Evolutionary conservation across 2,888 invertebrate genomes (phyloP), one percentile per base, ranked within the genome.

Genomic region (Drosophila paranaensis): DNA sequence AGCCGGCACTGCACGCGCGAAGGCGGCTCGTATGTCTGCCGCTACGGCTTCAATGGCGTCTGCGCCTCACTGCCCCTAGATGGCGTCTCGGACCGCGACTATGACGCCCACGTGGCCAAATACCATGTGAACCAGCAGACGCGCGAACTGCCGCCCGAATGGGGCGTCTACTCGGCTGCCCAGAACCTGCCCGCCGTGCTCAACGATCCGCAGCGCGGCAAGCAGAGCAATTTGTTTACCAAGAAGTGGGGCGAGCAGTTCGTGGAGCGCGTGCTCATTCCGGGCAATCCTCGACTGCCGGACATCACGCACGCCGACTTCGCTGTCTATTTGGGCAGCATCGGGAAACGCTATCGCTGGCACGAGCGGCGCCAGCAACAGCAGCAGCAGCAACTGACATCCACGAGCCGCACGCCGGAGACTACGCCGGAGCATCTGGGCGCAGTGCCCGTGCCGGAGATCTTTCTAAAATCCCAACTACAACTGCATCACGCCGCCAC

Each of bases 241-340:
- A 98, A 97, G 92, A 98, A 98, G 72, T 99, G 99, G 99, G 99
- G 99, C 50, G 98, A 98, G 89, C 94, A 95, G 68, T 99, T 99
- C 93, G 95, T 98, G 25, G 98, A 98, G 74, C 96, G 96, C 87
- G 94, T 95, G 33, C 95, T 95, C 51, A 95, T 98, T 83, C 94
- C 95, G 43, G 95, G 96, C 79, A 97, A 97, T 85, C 95, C 96
- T 0, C 95, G 96, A 92, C 93, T 98, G 81, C 97, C 97, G 45
- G 96, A 97, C 87, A 96, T 99, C 68, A 95, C 95, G 16, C 94
- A 95, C 91, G 94, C 95, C 50, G 97, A 98, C 93, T 98, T 99
- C 93, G 97, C 97, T 82, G 94, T 94, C 37, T 99, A 99, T 92
- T 94, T 98, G 79, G 95, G 96, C 88, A 97, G 96, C 93, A 95